Conservation (phyloP, 2,113 vertebrate genomes). For the Physeter macrocephalus region DNA sequence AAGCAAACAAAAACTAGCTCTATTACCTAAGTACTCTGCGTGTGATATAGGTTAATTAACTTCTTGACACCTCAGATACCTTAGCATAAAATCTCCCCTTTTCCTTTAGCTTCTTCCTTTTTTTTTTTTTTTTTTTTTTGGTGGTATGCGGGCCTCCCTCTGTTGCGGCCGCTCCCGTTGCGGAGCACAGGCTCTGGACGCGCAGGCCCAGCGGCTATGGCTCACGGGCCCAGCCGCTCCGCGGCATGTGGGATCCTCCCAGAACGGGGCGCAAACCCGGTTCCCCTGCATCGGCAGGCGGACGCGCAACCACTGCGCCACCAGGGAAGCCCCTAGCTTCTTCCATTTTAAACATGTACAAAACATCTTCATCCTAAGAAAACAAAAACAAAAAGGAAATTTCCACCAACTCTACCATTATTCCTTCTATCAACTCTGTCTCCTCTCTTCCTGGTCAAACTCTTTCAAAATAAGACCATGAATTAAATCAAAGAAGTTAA, state of each 20-base stretch:
- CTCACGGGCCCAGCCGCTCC: no score
- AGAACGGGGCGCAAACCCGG: no score
- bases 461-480: not conserved
- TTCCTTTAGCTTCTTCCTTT: not conserved
- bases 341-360: not conserved
- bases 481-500: not conserved
- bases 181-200: no score
- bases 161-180: no score
- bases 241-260: no score
- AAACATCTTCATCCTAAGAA: not conserved
- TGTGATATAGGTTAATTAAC: not conserved
- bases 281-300: no score
- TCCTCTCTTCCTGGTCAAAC: not conserved
- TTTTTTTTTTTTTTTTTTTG: no score
- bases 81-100: not conserved
- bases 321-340: no score
- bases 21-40: not conserved
- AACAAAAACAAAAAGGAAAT: not conserved
- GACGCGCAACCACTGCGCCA: no score
- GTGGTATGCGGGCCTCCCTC: no score
- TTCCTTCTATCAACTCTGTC: not conserved
- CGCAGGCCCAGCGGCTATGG: no score
- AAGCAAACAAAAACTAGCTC: not conserved
- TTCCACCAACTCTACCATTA: slow-evolving; percentile 9
- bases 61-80: not conserved